A percentile compares a stretch with the other conserved stretches of the same genome.
Evolutionary conservation across 2,113 vertebrate species (phyloP).

Genomic region (Tragelaphus buxtoni): DNA sequence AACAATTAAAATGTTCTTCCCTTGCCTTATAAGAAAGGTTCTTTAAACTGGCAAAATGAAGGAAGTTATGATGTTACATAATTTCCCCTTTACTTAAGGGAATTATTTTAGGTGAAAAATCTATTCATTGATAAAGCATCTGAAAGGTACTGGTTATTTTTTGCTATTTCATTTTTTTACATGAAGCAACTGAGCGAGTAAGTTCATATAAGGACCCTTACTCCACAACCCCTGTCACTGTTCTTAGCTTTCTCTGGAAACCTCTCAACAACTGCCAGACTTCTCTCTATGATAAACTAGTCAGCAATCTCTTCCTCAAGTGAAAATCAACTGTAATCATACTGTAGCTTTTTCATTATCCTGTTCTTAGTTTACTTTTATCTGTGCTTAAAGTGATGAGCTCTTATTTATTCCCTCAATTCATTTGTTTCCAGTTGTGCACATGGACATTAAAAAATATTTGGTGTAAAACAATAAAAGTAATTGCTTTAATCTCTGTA

Average conservation of each 20-base stretch:
- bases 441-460: not conserved
- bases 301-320: not conserved
- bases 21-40: not conserved
- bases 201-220: not conserved
- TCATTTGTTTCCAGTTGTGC: not conserved
- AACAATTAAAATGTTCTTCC: not conserved
- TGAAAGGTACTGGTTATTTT: not conserved
- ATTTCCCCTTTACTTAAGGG: not conserved
- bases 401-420: not conserved
- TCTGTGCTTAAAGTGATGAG: not conserved
- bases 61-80: not conserved
- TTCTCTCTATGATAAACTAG: not conserved
- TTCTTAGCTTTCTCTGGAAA: not conserved
- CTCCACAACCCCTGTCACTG: not conserved
- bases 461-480: not conserved
- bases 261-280: not conserved
- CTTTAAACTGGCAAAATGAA: conserved; percentile 5
- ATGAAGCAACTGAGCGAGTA: not conserved
- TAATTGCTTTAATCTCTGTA: not conserved
- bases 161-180: not conserved
- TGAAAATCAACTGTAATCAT: not conserved
- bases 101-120: conserved; percentile 3
- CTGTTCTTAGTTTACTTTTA: not conserved
- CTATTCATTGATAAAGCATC: not conserved
- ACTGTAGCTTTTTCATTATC: not conserved